Conservation (phyloP, 2,888 invertebrate genomes). For the Lycophotia porphyrea region DNA sequence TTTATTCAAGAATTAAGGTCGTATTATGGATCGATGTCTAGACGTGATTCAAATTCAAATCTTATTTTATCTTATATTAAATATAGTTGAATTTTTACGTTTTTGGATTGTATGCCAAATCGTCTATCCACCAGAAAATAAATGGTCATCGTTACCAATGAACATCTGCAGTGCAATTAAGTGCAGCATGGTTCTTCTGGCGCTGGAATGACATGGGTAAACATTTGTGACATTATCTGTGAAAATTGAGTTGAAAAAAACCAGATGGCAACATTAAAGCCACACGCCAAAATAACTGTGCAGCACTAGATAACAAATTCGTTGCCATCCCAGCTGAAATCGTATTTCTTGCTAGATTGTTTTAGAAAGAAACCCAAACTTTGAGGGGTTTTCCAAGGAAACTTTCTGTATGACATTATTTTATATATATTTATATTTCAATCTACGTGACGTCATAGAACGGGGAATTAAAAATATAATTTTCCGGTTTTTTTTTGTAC, state of each 20-base stretch:
- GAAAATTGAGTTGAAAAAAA: not conserved
- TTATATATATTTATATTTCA: too few species aligned
- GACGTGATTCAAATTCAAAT: not conserved
- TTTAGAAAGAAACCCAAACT: not conserved
- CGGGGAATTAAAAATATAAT: not conserved
- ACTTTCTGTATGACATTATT: not conserved
- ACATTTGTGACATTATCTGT: not conserved
- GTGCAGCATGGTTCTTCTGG: not conserved
- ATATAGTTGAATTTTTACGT: not conserved
- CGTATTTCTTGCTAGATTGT: not conserved
- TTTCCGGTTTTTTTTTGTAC: not conserved
- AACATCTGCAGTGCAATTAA: not conserved
- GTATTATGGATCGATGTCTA: not conserved
- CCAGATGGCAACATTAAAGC: not conserved
- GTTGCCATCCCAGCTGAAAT: not conserved
- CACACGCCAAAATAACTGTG: not conserved
- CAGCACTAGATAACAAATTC: not conserved
- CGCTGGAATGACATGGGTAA: not conserved
- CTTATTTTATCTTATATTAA: not conserved
- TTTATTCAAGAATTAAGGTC: not conserved
- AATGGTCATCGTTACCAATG: not conserved
- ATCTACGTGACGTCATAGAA: slow-evolving; percentile 6
- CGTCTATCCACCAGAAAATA: not conserved
- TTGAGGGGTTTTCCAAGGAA: not conserved
- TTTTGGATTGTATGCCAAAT: not conserved